A percentile compares a stretch with the other conserved stretches of the same genome.
Conservation (phyloP, 1,140 invertebrate species). For the Drosophila parabipectinata region DNA sequence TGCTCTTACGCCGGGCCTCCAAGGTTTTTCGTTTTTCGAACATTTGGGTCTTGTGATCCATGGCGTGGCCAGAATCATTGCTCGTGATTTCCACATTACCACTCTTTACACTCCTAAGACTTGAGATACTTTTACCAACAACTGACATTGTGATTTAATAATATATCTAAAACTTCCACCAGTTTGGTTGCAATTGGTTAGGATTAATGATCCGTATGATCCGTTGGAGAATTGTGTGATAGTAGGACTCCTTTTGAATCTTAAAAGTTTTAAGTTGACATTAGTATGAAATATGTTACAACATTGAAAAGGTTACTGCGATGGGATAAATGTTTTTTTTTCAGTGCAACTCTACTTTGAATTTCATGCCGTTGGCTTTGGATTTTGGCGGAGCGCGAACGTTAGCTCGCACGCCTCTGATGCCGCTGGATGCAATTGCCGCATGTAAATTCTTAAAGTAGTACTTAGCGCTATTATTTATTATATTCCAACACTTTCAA, state of each 20-base stretch:
- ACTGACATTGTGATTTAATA: too few relatives aligned
- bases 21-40: slow-evolving; percentile 12
- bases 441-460: slow-evolving; percentile 84
- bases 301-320: not conserved
- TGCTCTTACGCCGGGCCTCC: slow-evolving; percentile 6
- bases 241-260: too few relatives aligned
- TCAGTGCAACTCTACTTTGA: slow-evolving; percentile 27
- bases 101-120: too few relatives aligned
- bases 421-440: slow-evolving; percentile 68
- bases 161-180: too few relatives aligned
- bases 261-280: too few relatives aligned
- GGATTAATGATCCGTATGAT: too few relatives aligned
- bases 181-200: too few relatives aligned
- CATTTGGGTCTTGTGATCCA: not conserved
- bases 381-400: slow-evolving; percentile 46
- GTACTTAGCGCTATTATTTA: slow-evolving; percentile 83
- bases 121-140: too few relatives aligned
- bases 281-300: too few relatives aligned
- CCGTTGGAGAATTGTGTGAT: too few relatives aligned
- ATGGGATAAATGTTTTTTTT: not conserved
- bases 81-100: too few relatives aligned
- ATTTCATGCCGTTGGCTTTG: slow-evolving; percentile 37
- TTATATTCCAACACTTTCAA: slow-evolving; percentile 83
- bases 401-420: slow-evolving; percentile 29
- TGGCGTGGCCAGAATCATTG: not conserved